phyloP scores from a whole-genome alignment of 2,113 vertebrate species.

The Anser brachyrhynchus region DNA sequence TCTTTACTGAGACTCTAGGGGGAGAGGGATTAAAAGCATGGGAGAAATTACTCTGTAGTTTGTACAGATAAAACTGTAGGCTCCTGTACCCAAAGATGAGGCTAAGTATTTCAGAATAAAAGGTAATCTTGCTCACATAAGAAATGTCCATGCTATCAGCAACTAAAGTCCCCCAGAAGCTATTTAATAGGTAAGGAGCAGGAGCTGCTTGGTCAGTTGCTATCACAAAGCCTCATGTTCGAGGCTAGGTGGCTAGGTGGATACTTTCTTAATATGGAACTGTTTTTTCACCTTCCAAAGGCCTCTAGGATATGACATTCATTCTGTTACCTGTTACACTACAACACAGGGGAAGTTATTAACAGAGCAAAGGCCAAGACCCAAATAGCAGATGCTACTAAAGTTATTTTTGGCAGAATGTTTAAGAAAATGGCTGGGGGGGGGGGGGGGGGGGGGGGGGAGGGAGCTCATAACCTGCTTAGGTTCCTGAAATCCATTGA shows the following conservation, averaged over 20 bases:
- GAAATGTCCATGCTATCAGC: not conserved
- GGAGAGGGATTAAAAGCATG: not conserved
- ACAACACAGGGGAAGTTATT: not conserved
- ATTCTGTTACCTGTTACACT: not conserved
- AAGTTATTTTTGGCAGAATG: not conserved
- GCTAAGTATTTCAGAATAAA: not conserved
- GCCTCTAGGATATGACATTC: not conserved
- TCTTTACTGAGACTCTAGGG: not conserved
- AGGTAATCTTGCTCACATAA: not conserved
- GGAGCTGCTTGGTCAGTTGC: not conserved
- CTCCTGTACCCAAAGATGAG: not conserved
- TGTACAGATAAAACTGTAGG: not conserved
- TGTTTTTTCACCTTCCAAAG: not conserved
- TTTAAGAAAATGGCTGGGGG: not conserved
- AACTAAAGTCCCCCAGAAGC: not conserved
- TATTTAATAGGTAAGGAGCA: not conserved
- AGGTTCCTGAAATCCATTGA: not conserved
- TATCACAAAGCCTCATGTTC: not conserved
- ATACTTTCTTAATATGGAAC: not conserved
- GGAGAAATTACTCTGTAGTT: not conserved
- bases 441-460: too few species aligned
- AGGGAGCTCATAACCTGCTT: not conserved
- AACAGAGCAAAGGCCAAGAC: not conserved
- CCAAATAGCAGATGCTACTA: not conserved
- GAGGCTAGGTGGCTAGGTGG: not conserved